phyloP scores from a whole-genome alignment of 2,113 vertebrate species.

The Phylloscopus trochilus region DNA sequence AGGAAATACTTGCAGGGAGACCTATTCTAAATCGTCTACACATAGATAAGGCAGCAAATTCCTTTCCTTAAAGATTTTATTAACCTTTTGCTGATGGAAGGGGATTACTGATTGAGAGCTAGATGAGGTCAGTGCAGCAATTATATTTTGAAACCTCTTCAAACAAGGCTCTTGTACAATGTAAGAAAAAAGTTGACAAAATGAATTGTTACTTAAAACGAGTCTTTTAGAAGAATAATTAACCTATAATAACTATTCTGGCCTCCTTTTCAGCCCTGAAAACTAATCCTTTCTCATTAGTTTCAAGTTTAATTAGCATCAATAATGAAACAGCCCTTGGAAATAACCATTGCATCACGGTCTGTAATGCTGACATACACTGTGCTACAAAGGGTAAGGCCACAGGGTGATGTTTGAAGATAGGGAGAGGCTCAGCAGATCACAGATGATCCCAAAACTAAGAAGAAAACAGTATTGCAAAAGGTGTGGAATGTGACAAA shows the following conservation, averaged over 20 bases:
- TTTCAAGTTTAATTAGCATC: constrained; percentile 78
- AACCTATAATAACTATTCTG: constrained; percentile 76
- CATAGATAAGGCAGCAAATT: constrained; percentile 57
- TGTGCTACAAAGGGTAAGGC: neutral
- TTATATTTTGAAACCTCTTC: constrained; percentile 70
- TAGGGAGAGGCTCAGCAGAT: neutral
- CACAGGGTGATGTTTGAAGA: neutral
- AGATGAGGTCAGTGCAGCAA: constrained; percentile 73
- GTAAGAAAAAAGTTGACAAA: constrained; percentile 66
- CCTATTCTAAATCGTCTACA: constrained; percentile 39
- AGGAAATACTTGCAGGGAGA: constrained; percentile 25
- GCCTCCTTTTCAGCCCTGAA: constrained; percentile 69
- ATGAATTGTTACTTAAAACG: constrained; percentile 68
- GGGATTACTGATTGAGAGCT: constrained; percentile 73
- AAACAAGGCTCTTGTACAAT: constrained; percentile 59
- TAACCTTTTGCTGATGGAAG: constrained; percentile 76
- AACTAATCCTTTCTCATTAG: constrained; percentile 78
- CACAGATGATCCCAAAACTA: neutral
- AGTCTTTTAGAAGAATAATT: constrained; percentile 76
- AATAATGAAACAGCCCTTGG: constrained; percentile 65
- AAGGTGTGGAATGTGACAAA: neutral
- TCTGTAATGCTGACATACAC: neutral
- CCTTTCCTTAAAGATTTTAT: constrained; percentile 71
- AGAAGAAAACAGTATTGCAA: neutral
- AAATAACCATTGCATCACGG: constrained; percentile 38